Evolutionary conservation across 2,113 vertebrate genomes (phyloP).

Genomic region (Paralichthys olivaceus): DNA sequence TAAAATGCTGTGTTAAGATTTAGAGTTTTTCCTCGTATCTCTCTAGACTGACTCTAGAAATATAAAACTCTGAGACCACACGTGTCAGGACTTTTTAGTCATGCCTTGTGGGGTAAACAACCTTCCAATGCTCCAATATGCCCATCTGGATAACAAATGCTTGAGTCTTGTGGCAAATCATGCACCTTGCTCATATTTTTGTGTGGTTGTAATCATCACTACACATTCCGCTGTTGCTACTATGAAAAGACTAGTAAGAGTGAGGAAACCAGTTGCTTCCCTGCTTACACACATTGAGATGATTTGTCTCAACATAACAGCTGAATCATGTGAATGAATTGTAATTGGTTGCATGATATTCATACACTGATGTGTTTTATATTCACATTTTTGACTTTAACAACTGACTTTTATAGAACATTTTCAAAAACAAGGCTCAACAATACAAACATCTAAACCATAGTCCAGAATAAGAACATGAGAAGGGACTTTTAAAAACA

Average conservation of each 20-base stretch:
- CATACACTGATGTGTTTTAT: background rate
- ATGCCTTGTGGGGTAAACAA: conserved; percentile 30
- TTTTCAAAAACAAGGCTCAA: background rate
- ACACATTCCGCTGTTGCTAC: background rate
- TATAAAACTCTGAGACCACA: conserved; percentile 1
- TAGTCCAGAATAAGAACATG: too few relatives aligned
- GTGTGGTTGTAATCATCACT: conserved; percentile 8
- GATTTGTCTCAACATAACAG: background rate
- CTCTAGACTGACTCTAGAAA: background rate
- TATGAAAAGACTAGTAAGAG: background rate
- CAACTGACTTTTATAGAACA: background rate
- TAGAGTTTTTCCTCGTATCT: background rate
- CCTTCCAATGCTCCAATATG: background rate
- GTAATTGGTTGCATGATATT: background rate
- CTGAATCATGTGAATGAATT: background rate
- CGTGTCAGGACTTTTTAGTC: conserved; percentile 37
- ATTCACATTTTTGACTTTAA: background rate
- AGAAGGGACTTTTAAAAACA: too few relatives aligned
- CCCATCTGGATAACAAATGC: background rate
- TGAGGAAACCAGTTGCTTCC: background rate
- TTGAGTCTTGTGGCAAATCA: conserved; percentile 16
- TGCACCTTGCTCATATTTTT: conserved; percentile 8
- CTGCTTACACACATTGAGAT: background rate
- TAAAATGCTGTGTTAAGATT: background rate
- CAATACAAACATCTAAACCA: too few relatives aligned